phyloP scores from a whole-genome alignment of 2,797 vertebrate species.

The Euphonia xanthogaster region DNA sequence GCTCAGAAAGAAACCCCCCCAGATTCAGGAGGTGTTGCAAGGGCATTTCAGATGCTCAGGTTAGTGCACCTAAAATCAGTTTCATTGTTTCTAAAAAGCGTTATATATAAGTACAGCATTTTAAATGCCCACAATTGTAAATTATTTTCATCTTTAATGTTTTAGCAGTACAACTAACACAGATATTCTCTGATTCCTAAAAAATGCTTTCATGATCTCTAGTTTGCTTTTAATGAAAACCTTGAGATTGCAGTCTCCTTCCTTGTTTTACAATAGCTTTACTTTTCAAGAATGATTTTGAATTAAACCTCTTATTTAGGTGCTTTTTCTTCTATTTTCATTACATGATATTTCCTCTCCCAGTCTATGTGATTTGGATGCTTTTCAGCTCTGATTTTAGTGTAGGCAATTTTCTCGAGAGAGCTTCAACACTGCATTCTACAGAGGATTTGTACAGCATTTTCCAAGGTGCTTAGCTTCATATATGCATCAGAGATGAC shows the following conservation, averaged over 20 bases:
- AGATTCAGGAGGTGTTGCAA: background rate
- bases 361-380: background rate
- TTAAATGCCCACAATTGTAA: background rate
- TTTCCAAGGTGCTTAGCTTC: background rate
- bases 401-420: background rate
- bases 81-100: background rate
- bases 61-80: background rate
- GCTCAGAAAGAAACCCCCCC: background rate
- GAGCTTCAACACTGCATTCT: background rate
- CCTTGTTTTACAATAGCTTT: background rate
- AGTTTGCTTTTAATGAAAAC: background rate
- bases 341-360: background rate
- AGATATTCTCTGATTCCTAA: background rate
- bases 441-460: background rate
- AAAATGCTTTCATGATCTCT: background rate
- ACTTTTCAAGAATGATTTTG: background rate
- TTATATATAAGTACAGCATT: background rate
- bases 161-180: background rate
- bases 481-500: background rate
- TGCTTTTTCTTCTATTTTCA: background rate
- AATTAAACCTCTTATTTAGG: background rate
- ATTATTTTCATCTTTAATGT: background rate
- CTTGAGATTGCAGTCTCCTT: background rate
- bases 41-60: background rate
- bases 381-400: background rate